Percentiles rank a stretch among this genome's conserved stretches.
These are phyloP conservation scores for Scaptomyza reducta DNA, from an alignment of 2,888 invertebrate species.

Conservation along the genomic window DNA sequence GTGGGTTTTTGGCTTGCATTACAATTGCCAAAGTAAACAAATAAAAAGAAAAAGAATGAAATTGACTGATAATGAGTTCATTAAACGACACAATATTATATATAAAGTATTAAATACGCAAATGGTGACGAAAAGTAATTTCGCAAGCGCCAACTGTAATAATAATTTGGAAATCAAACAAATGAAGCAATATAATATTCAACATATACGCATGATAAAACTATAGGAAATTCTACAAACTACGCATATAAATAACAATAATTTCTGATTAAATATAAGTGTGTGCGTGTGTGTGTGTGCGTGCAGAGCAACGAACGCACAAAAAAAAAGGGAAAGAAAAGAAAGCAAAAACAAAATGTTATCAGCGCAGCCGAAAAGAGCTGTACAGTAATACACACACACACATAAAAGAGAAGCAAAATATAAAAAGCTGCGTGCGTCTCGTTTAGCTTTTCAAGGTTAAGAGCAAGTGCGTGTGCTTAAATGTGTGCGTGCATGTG, in stretches of 20 bases:
- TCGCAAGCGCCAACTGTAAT: slow-evolving; percentile 16
- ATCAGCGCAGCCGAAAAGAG: slow-evolving; percentile 62
- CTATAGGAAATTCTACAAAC: slow-evolving; percentile 42
- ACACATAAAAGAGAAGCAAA: slow-evolving; percentile 22
- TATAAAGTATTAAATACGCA: slow-evolving; percentile 30
- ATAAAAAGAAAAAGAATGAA: slow-evolving; percentile 24
- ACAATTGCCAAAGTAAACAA: slow-evolving; percentile 51
- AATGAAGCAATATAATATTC: slow-evolving; percentile 26
- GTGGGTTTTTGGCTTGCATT: slow-evolving; percentile 49
- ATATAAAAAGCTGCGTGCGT: slow-evolving; percentile 49
- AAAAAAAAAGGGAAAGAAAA: slow-evolving; percentile 48
- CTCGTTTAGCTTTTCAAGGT: slow-evolving; percentile 65
- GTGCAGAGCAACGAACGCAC: slow-evolving; percentile 59
- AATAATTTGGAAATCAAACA: slow-evolving; percentile 5
- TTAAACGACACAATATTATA: slow-evolving; percentile 51
- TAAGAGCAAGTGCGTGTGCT: slow-evolving; percentile 76
- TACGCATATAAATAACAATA: slow-evolving; percentile 39
- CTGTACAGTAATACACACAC: slow-evolving; percentile 30
- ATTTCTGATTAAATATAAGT: slow-evolving; percentile 2
- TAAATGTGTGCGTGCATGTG: slow-evolving; percentile 7
- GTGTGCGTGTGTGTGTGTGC: slow-evolving; percentile 19
- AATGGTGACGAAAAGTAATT: slow-evolving; percentile 37
- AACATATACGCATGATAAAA: slow-evolving; percentile 42
- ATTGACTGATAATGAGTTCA: slow-evolving; percentile 68
- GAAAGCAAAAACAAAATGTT: slow-evolving; percentile 71